Evolutionary conservation across 2,113 vertebrate genomes (phyloP).

Genomic region (Gasterosteus nipponicus): DNA sequence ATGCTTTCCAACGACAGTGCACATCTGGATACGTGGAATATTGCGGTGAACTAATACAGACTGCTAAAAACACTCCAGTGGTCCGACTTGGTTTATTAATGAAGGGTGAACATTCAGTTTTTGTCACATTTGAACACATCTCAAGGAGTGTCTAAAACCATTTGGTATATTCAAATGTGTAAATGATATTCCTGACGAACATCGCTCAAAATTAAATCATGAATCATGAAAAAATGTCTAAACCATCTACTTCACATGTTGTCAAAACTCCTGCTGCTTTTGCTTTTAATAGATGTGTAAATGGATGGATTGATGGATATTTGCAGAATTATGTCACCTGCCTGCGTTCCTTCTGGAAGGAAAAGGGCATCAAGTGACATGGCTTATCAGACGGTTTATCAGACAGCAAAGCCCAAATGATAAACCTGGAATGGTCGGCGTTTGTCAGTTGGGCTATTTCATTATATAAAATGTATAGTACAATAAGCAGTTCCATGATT

Average conservation of each 20-base stretch:
- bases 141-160: not conserved
- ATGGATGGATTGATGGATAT: not conserved
- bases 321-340: not conserved
- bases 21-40: not conserved
- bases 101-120: not conserved
- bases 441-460: not conserved
- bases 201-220: too few relatives aligned
- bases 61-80: not conserved
- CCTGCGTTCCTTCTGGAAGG: too few relatives aligned
- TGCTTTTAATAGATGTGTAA: conserved; percentile 13
- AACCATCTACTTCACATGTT: not conserved
- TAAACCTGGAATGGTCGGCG: not conserved
- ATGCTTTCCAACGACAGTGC: not conserved
- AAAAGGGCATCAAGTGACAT: not conserved
- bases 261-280: not conserved
- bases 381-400: too few relatives aligned
- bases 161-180: not conserved
- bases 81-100: not conserved
- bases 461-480: not conserved
- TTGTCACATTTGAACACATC: not conserved
- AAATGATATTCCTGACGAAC: not conserved
- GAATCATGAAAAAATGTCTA: not conserved
- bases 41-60: not conserved
- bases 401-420: not conserved
- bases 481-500: not conserved